phyloP scores from a whole-genome alignment of 2,113 vertebrate species.

The Carassius auratus region DNA sequence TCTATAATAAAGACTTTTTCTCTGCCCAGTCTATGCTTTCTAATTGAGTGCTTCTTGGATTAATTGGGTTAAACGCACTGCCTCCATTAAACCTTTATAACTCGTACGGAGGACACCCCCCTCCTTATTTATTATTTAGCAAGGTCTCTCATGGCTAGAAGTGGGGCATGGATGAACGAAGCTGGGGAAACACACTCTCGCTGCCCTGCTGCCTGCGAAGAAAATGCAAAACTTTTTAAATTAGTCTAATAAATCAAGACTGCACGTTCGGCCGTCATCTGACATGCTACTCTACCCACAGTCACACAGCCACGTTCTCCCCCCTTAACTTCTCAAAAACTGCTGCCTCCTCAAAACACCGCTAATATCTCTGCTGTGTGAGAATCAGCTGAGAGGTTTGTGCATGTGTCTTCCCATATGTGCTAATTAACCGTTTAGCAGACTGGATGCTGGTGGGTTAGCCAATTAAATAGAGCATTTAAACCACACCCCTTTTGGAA shows the following conservation, averaged over 20 bases:
- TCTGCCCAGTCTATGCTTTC: slow-evolving; percentile 20
- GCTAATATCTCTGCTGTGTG: slow-evolving; percentile 38
- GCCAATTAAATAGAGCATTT: slow-evolving; percentile 14
- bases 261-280: slow-evolving; percentile 56
- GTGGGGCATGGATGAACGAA: slow-evolving; percentile 47
- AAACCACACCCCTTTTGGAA: slow-evolving; percentile 14
- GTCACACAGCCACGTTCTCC: slow-evolving; percentile 47
- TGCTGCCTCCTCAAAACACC: slow-evolving; percentile 62
- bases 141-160: slow-evolving; percentile 47
- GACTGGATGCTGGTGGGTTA: neutral
- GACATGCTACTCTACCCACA: slow-evolving; percentile 52
- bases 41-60: slow-evolving; percentile 44
- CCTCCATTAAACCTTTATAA: slow-evolving; percentile 56
- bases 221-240: slow-evolving; percentile 63
- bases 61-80: slow-evolving; percentile 59
- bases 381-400: neutral
- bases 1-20: slow-evolving; percentile 26
- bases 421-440: slow-evolving; percentile 28
- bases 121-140: slow-evolving; percentile 65
- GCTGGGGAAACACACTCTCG: slow-evolving; percentile 22
- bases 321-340: slow-evolving; percentile 53
- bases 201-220: slow-evolving; percentile 33
- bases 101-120: slow-evolving; percentile 46
- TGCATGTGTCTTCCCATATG: slow-evolving; percentile 34
- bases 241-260: slow-evolving; percentile 70